Evolutionary conservation across 1,140 invertebrate species (phyloP).

Genomic region (Dryas iulia): DNA sequence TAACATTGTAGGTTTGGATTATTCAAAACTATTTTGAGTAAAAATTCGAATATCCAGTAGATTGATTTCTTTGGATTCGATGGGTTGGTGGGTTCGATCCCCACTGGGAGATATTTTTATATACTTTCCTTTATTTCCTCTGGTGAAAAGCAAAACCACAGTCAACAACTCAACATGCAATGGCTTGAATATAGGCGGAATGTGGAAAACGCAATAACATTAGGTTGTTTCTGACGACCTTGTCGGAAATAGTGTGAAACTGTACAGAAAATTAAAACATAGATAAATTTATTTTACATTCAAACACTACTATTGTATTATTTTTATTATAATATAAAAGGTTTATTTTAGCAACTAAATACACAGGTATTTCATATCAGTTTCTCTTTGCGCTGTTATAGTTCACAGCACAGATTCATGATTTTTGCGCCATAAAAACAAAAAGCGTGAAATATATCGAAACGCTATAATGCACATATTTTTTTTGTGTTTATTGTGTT

Average conservation of each 20-base stretch:
- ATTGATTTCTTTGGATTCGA: too few species aligned
- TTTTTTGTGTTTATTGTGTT: neutral
- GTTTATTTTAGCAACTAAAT: neutral
- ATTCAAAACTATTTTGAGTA: neutral
- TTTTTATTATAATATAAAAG: neutral
- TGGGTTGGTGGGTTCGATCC: neutral
- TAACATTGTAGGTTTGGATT: constrained; percentile 83
- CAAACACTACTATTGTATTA: neutral
- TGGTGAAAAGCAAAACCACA: too few species aligned
- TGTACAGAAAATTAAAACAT: too few species aligned
- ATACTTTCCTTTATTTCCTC: too few species aligned
- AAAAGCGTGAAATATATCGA: neutral
- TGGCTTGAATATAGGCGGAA: neutral
- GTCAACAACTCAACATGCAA: neutral
- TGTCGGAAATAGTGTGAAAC: too few species aligned
- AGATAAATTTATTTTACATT: neutral
- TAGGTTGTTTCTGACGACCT: too few species aligned
- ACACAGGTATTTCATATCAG: neutral
- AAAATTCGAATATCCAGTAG: too few species aligned
- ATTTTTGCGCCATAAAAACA: constrained; percentile 9
- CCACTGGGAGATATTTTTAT: too few species aligned
- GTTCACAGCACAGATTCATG: neutral
- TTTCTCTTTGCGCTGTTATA: neutral
- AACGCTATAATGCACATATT: neutral
- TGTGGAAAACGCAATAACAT: too few species aligned